Evolutionary conservation across 2,797 vertebrate species (phyloP).

Genomic region (Phrynocephalus vlangalii): DNA sequence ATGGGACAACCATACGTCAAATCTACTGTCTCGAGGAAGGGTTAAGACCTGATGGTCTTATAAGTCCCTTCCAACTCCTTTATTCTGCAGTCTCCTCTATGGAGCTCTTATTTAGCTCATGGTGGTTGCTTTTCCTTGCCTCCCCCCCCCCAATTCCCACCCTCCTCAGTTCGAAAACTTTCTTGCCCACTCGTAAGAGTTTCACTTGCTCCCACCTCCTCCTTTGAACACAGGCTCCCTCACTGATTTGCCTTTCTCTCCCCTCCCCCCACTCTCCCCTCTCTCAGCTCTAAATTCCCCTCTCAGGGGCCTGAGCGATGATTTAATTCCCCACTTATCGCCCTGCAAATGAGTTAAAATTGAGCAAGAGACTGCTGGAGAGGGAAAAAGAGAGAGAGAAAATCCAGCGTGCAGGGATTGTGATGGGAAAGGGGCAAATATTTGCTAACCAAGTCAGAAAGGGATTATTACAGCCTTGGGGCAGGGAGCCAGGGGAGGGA

Average conservation of each 20-base stretch:
- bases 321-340: not conserved
- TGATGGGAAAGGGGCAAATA: slow-evolving; percentile 45
- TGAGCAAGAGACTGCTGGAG: slow-evolving; percentile 45
- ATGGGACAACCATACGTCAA: too few relatives aligned
- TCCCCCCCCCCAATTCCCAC: not conserved
- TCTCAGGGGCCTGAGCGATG: not conserved
- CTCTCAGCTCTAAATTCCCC: not conserved
- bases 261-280: not conserved
- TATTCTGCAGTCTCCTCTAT: not conserved
- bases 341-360: slow-evolving; percentile 18
- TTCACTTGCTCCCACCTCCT: not conserved
- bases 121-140: not conserved
- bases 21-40: too few relatives aligned
- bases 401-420: slow-evolving; percentile 19
- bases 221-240: too few relatives aligned
- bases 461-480: slow-evolving; percentile 56
- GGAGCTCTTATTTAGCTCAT: accelerated
- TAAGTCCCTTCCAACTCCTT: not conserved
- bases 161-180: not conserved
- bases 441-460: slow-evolving; percentile 46
- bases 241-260: too few relatives aligned
- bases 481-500: slow-evolving; percentile 55
- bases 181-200: not conserved
- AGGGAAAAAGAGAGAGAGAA: not conserved
- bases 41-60: too few relatives aligned